phyloP scores from a whole-genome alignment of 2,888 invertebrate species.

The Antheraea yamamai region DNA sequence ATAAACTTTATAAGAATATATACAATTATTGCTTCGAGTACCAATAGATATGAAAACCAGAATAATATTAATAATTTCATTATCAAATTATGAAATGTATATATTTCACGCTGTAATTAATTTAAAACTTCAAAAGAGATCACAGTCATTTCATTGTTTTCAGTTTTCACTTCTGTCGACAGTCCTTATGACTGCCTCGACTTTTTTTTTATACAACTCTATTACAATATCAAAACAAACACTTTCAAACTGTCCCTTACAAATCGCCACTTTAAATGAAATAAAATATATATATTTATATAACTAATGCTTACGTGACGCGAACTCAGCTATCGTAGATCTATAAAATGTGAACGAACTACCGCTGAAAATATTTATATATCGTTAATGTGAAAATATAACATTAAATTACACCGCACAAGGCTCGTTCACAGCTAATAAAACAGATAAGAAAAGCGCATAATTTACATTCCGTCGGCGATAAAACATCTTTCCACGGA shows the following conservation, averaged over 20 bases:
- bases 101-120: too few relatives aligned
- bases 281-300: not conserved
- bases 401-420: constrained; percentile 24
- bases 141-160: too few relatives aligned
- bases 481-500: constrained; percentile 66
- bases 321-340: not conserved
- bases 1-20: too few relatives aligned
- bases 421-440: constrained; percentile 57
- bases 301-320: not conserved
- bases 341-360: constrained; percentile 11
- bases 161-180: not conserved
- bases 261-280: not conserved
- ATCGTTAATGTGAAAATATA: constrained; percentile 47
- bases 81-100: too few relatives aligned
- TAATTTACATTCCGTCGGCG: constrained; percentile 66
- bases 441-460: constrained; percentile 64
- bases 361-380: constrained; percentile 9
- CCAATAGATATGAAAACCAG: too few relatives aligned
- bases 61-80: too few relatives aligned
- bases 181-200: too few relatives aligned
- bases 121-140: too few relatives aligned
- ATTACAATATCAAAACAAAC: not conserved
- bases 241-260: not conserved
- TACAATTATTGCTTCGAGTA: too few relatives aligned
- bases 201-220: too few relatives aligned